These are phyloP conservation scores for Drosophila elegans DNA, from an alignment of 1,140 invertebrate species.

Conservation along the genomic window DNA sequence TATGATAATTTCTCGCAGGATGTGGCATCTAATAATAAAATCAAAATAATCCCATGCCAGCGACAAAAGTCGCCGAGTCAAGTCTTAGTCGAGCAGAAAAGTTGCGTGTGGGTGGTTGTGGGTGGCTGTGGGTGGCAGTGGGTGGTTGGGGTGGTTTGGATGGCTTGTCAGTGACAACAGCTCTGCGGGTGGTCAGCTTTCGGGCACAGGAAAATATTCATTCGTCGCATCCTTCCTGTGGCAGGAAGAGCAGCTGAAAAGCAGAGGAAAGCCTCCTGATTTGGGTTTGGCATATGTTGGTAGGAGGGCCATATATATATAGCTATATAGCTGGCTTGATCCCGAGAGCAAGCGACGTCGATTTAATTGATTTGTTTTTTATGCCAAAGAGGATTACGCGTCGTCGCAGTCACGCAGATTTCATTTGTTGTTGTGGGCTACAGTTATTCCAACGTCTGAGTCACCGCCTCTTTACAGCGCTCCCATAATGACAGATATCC, in stretches of 20 bases:
- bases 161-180: constrained; percentile 62
- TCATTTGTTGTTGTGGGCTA: constrained; percentile 52
- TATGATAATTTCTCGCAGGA: constrained; percentile 85
- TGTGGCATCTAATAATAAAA: constrained; percentile 85
- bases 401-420: constrained; percentile 73
- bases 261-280: constrained; percentile 50
- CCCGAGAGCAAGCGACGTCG: constrained; percentile 40
- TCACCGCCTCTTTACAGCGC: constrained; percentile 19
- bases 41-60: constrained; percentile 80
- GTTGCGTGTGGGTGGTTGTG: not conserved
- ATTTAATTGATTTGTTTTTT: constrained; percentile 85
- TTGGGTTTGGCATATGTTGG: constrained; percentile 52
- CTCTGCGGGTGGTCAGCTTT: constrained; percentile 59
- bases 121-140: not conserved
- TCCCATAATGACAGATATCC: not conserved
- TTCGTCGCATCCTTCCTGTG: constrained; percentile 84
- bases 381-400: constrained; percentile 82
- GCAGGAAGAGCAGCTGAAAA: constrained; percentile 28
- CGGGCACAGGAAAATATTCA: constrained; percentile 79
- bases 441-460: constrained; percentile 26
- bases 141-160: not conserved
- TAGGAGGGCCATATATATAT: constrained; percentile 2
- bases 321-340: constrained; percentile 12
- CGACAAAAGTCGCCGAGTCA: constrained; percentile 55
- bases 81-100: constrained; percentile 9